Evolutionary conservation across 2,888 invertebrate genomes (phyloP).

Genomic region (Tachina grossa): DNA sequence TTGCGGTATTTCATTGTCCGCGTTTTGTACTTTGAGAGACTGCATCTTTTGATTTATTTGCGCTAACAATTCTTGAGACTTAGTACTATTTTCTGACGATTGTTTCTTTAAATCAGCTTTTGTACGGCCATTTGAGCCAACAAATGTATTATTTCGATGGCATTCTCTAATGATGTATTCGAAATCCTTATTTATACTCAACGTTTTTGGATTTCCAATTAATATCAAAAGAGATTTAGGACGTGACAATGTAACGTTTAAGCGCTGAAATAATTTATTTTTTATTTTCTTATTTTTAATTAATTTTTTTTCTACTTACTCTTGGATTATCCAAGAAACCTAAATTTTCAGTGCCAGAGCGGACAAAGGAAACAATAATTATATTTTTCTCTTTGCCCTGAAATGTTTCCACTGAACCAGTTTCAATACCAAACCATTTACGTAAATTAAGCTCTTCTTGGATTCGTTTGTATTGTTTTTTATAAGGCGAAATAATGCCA

Average conservation of each 20-base stretch:
- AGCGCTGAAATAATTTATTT: slow-evolving; percentile 82
- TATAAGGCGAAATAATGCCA: slow-evolving; percentile 86
- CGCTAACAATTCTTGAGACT: not conserved
- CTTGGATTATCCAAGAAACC: slow-evolving; percentile 79
- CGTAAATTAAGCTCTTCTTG: slow-evolving; percentile 77
- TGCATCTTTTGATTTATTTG: slow-evolving; percentile 11
- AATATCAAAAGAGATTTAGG: slow-evolving; percentile 85
- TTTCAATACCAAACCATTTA: slow-evolving; percentile 84
- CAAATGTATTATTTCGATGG: slow-evolving; percentile 60
- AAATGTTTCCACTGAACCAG: slow-evolving; percentile 93
- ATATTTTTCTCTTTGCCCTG: slow-evolving; percentile 93
- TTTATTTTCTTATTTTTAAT: slow-evolving; percentile 3
- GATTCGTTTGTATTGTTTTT: slow-evolving; percentile 81
- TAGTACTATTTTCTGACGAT: not conserved
- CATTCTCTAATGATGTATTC: slow-evolving; percentile 78
- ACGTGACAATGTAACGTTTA: slow-evolving; percentile 86
- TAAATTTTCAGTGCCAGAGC: slow-evolving; percentile 81
- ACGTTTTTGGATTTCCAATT: slow-evolving; percentile 82
- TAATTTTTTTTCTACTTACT: slow-evolving; percentile 73
- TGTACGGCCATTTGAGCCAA: slow-evolving; percentile 13
- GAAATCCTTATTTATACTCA: slow-evolving; percentile 78
- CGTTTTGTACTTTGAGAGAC: not conserved
- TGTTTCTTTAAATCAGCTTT: not conserved
- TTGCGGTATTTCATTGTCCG: not conserved
- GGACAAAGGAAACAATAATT: slow-evolving; percentile 91